A percentile compares a stretch with the other conserved stretches of the same genome.
Evolutionary conservation across 2,113 vertebrate species (phyloP).

Genomic region (Butastur rufipennis): DNA sequence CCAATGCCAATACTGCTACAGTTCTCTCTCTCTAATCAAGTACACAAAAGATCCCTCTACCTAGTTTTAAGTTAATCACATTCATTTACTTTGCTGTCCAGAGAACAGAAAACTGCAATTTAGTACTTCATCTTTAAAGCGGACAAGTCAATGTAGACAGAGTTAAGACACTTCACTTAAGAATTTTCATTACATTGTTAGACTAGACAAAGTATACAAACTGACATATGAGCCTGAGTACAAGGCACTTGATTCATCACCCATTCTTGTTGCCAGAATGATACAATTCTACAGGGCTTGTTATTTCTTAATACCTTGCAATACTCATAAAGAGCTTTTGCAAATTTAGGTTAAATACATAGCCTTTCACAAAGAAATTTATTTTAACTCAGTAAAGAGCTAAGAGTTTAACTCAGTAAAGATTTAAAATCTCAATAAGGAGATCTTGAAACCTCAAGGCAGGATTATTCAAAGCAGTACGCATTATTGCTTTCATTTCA

Average conservation of each 20-base stretch:
- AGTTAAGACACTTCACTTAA: background rate
- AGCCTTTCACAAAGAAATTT: background rate
- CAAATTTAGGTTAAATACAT: background rate
- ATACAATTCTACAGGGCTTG: background rate
- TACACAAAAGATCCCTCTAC: background rate
- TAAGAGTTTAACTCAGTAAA: background rate
- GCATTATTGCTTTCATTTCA: background rate
- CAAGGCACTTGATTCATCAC: background rate
- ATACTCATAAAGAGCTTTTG: background rate
- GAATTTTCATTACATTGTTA: background rate
- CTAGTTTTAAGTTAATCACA: background rate
- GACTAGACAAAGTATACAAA: constrained; percentile 1
- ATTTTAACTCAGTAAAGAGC: background rate
- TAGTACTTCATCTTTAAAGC: background rate
- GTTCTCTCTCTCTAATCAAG: background rate
- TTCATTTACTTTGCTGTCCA: background rate
- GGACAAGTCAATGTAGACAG: background rate
- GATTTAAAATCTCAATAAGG: background rate
- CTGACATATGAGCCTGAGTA: background rate
- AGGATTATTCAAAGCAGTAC: background rate
- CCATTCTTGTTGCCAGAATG: background rate
- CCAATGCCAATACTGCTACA: background rate
- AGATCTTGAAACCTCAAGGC: background rate
- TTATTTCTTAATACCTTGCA: background rate
- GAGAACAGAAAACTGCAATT: background rate